phyloP scores from a whole-genome alignment of 2,888 invertebrate genomes.

The Andrena camellia region DNA sequence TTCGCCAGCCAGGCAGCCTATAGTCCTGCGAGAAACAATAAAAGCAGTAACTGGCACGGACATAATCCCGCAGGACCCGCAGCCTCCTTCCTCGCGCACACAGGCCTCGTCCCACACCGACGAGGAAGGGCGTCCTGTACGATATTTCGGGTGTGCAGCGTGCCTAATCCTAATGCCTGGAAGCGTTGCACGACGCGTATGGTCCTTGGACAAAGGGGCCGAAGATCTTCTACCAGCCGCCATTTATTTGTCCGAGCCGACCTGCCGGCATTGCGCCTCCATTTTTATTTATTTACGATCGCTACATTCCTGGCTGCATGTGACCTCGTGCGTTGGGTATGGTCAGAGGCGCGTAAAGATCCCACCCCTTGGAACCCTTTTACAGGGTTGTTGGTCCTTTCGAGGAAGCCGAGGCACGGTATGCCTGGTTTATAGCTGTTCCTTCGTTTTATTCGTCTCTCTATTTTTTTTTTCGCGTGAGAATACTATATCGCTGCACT shows the following conservation, averaged over 20 bases:
- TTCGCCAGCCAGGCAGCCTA: constrained; percentile 29
- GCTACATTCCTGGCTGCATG: background rate
- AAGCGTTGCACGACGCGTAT: constrained; percentile 52
- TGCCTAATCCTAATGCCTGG: constrained; percentile 67
- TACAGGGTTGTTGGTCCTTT: constrained; percentile 2
- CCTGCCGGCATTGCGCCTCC: constrained; percentile 17
- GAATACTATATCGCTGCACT: background rate
- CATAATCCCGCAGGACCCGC: constrained; percentile 70
- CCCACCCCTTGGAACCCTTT: background rate
- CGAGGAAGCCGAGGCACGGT: background rate
- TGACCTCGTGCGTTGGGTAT: constrained; percentile 13
- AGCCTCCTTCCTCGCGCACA: constrained; percentile 39
- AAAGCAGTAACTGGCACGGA: constrained; percentile 65
- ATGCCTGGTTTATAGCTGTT: constrained; percentile 11
- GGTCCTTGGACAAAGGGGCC: constrained; percentile 62
- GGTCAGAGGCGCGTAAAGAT: background rate
- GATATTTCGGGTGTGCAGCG: constrained; percentile 43
- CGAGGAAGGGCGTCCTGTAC: background rate
- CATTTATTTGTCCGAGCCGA: constrained; percentile 50
- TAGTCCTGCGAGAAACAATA: constrained; percentile 66
- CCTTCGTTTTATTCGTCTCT: constrained; percentile 1
- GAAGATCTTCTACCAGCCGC: constrained; percentile 36
- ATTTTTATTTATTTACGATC: constrained; percentile 63
- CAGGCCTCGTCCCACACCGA: background rate
- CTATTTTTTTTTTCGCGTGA: background rate